Evolutionary conservation across 2,113 vertebrate genomes (phyloP), one percentile per base, ranked within the genome.

Genomic region (Clarias gariepinus): DNA sequence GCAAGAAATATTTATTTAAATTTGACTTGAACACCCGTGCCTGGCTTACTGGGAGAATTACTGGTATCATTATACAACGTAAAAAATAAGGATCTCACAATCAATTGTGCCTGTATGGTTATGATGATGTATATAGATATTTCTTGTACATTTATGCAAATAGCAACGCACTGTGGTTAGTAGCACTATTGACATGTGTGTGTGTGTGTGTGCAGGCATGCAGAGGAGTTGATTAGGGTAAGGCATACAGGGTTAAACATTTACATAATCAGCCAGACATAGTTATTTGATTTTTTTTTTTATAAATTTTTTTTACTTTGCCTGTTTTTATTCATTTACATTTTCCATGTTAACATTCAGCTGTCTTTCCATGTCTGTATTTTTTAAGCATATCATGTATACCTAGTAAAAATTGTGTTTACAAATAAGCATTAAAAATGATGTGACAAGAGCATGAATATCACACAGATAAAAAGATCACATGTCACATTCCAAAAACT

Each of bases 1-100:
- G 28, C 66, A 71, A 71, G 4, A 73, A 3, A 47, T 47, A 4
- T n/a, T 47, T 33, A 21, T 57, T 15, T 18, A 30, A 47, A 55
- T 19, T 57, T 16, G 9, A 55, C 13, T 2, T 80, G 63, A 78
- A 79, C 53, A 57, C 4, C 53, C 28, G 7, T 33, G 8, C 18
- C 18, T 81, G 69, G 19, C 82, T 69, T 79, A 82, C 61, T 85
- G 25, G 18, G 18, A 83, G 25, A 23, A 78, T 80, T 80, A 83
- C 25, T 52, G 63, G 36, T 25, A 61, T 78, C 78, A 28, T 28
- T 18, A 12, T 52, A 25, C 88, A 78, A 78, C 15, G 63, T 52
- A 79, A 71, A 86, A 83, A 63, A 57, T 82, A 78, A 74, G 36
- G 36, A 3, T 9, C 25, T 23, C 19, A 76, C 52, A 25, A 53